Evolutionary conservation across 2,888 invertebrate genomes (phyloP).

Genomic region (Dinocampus coccinellae): DNA sequence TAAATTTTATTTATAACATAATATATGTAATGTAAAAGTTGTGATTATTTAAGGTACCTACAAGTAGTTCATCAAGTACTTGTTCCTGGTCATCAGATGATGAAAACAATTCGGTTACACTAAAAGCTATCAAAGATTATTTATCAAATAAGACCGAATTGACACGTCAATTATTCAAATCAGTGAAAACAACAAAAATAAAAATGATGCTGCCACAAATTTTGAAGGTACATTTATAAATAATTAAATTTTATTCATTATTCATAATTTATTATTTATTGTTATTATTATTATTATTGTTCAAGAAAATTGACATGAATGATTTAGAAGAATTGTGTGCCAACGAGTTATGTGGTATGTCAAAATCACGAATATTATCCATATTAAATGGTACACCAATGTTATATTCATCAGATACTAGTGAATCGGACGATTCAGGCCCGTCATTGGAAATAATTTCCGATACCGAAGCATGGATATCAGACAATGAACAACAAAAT

Average conservation of each 20-base stretch:
- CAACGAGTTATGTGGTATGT: conserved; percentile 66
- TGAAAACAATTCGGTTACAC: conserved; percentile 58
- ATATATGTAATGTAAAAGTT: background rate
- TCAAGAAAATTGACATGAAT: conserved; percentile 58
- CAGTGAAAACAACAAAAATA: conserved; percentile 65
- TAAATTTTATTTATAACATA: background rate
- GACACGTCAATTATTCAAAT: conserved; percentile 64
- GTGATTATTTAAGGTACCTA: conserved; percentile 36
- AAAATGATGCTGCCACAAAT: conserved; percentile 66
- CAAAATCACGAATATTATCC: conserved; percentile 59
- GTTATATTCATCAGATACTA: conserved; percentile 65
- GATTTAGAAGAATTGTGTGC: conserved; percentile 65
- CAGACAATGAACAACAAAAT: conserved; percentile 52
- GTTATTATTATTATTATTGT: conserved; percentile 1
- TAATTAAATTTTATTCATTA: background rate
- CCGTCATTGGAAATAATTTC: conserved; percentile 67
- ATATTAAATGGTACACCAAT: conserved; percentile 63
- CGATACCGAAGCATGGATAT: conserved; percentile 65
- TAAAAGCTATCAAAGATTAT: conserved; percentile 66
- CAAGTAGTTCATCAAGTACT: conserved; percentile 68
- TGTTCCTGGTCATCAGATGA: conserved; percentile 60
- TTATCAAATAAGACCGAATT: conserved; percentile 59
- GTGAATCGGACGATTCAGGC: conserved; percentile 63
- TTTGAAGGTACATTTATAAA: conserved; percentile 55
- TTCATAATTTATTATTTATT: background rate